A percentile compares a stretch with the other conserved stretches of the same genome.
phyloP scores from a whole-genome alignment of 35 echinoderm and acorn worm species.

The Diadema setosum region DNA sequence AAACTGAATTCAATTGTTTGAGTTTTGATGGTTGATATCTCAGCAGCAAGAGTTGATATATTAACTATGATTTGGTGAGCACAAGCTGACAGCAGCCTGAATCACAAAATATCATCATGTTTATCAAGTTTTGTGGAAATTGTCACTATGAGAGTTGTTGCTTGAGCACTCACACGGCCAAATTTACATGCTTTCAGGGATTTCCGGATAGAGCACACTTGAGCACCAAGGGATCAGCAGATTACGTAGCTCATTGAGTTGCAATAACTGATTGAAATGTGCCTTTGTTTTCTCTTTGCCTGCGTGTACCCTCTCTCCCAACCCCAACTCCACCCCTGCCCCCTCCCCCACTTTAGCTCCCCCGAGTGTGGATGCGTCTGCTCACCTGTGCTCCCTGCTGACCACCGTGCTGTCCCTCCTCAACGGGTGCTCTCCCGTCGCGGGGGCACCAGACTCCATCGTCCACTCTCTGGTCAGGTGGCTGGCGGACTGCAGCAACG shows the following conservation, averaged over 20 bases:
- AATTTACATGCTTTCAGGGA: too few relatives aligned
- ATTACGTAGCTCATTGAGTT: too few relatives aligned
- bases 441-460: slow-evolving; percentile 52
- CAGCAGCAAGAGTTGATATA: background rate
- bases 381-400: slow-evolving; percentile 53
- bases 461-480: slow-evolving; percentile 44
- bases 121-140: too few relatives aligned
- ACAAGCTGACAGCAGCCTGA: background rate
- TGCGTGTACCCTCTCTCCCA: too few relatives aligned
- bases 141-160: too few relatives aligned
- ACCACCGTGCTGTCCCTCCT: slow-evolving; percentile 63
- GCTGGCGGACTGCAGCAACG: slow-evolving; percentile 44
- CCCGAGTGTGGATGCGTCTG: background rate
- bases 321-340: too few relatives aligned
- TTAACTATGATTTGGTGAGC: background rate
- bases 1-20: background rate
- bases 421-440: slow-evolving; percentile 83
- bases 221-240: too few relatives aligned
- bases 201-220: too few relatives aligned
- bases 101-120: too few relatives aligned
- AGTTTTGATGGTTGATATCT: background rate
- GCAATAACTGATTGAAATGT: too few relatives aligned
- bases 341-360: slow-evolving; percentile 65
- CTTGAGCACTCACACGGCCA: too few relatives aligned
- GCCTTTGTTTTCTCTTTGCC: too few relatives aligned